Evolutionary conservation across 2,797 vertebrate genomes (phyloP).

Genomic region (Aldrovandia affinis): DNA sequence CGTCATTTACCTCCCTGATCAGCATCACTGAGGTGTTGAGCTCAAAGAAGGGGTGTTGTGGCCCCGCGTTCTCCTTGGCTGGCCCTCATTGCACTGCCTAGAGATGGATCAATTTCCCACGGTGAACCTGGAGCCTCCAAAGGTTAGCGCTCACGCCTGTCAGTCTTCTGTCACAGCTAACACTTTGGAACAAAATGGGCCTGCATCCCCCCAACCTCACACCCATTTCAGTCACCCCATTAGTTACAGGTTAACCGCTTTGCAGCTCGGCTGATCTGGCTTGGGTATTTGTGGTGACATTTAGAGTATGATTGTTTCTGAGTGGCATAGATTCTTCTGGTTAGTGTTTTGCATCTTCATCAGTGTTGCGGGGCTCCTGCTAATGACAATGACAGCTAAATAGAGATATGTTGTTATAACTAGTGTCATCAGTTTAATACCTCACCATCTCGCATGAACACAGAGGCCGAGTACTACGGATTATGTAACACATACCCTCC

Average conservation of each 20-base stretch:
- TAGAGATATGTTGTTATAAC: background rate
- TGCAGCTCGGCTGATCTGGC: background rate
- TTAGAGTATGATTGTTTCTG: background rate
- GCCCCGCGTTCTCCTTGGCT: background rate
- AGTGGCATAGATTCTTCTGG: background rate
- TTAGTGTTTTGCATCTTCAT: background rate
- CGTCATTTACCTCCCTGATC: background rate
- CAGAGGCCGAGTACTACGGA: background rate
- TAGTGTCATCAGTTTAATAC: background rate
- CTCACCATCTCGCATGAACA: background rate
- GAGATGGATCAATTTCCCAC: conserved; percentile 44
- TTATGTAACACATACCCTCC: conserved; percentile 8
- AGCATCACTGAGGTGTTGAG: background rate
- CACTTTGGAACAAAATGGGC: background rate
- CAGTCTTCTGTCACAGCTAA: conserved; percentile 28
- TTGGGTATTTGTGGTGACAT: background rate
- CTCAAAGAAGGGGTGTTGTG: no score
- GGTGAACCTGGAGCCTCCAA: conserved; percentile 8
- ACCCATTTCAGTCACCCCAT: conserved; percentile 29
- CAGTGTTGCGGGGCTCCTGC: background rate
- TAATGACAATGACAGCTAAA: background rate
- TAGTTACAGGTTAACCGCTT: conserved; percentile 38
- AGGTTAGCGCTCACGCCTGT: conserved; percentile 28
- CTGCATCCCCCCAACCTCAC: conserved; percentile 8
- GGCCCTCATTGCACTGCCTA: no score